Percentiles rank a stretch among this genome's conserved stretches.
Conservation (phyloP, 2,113 vertebrate genomes). For the Garra rufa region DNA sequence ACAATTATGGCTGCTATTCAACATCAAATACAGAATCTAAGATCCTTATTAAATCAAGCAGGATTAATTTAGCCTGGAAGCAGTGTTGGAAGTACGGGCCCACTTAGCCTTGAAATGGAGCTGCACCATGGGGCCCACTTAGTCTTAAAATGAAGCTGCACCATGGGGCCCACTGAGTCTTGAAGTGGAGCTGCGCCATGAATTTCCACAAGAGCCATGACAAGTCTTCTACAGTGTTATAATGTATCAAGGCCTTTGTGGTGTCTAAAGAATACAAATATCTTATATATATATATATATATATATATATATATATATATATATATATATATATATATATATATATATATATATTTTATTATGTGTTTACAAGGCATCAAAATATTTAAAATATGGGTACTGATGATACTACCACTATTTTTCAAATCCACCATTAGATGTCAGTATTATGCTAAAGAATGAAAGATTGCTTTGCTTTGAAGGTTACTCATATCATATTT, state of each 20-base stretch:
- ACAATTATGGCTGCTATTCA: neutral
- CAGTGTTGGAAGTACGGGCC: neutral
- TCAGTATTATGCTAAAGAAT: constrained; percentile 11
- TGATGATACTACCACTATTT: neutral
- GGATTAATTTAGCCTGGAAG: neutral
- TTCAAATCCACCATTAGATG: constrained; percentile 30
- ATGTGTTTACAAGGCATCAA: neutral
- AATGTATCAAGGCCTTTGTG: neutral
- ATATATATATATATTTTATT: no score
- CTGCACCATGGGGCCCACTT: neutral
- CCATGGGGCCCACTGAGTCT: neutral
- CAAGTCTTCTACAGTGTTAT: neutral
- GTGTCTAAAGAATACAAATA: neutral
- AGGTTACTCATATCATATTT: constrained; percentile 16
- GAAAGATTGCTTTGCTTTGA: neutral
- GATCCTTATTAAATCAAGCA: neutral
- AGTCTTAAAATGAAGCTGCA: neutral
- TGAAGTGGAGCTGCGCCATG: neutral
- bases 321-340: no score
- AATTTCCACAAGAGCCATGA: neutral
- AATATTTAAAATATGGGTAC: neutral
- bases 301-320: no score
- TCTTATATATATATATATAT: no score
- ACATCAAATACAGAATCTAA: neutral
- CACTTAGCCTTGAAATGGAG: neutral